Evolutionary conservation across 2,888 invertebrate genomes (phyloP), one percentile per base, ranked within the genome.

Genomic region (Nephrotoma appendiculata): DNA sequence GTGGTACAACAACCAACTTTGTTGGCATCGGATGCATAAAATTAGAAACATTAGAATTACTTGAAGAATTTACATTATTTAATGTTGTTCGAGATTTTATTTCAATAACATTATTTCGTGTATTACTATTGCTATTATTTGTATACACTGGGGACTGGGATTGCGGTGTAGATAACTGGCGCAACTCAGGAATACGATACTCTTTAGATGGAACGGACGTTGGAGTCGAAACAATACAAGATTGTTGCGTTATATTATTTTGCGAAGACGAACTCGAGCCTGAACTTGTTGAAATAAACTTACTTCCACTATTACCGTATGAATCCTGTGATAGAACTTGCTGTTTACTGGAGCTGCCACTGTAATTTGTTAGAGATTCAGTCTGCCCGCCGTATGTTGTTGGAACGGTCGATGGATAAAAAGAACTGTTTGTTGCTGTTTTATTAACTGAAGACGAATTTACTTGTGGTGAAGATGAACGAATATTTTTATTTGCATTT

Each of bases 151-250:
- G 57, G 52, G 86, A 86, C 57, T 52, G 85, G 44, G 85, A 44
- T 85, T 42, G 44, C 44, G 52, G 57, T 86, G 86, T 11, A 41
- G 86, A 57, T 42, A 42, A 41, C 57, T 85, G 52, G 41, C 41
- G 57, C 52, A 57, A 41, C 57, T 41, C 44, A 57, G 41, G 86
- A 57, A 41, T 52, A 42, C 83, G 92, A 89, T 94, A 95, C 88
- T 95, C 95, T 91, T 95, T 95, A 88, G 93, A 92, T 86, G 93
- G 91, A 57, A 90, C 88, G 57, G 92, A 91, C 83, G 93, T 93
- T 89, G 95, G 94, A 89, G 95, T 94, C 89, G 95, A 94, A 89
- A 95, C 95, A 89, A 95, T 95, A 91, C 95, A 95, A 86, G 95
- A 94, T 90, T 95, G 95, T 90, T 95, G 95, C 89, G 94, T 44